Evolutionary conservation across 1,140 invertebrate genomes (phyloP).

Genomic region (Sweltsa coloradensis): DNA sequence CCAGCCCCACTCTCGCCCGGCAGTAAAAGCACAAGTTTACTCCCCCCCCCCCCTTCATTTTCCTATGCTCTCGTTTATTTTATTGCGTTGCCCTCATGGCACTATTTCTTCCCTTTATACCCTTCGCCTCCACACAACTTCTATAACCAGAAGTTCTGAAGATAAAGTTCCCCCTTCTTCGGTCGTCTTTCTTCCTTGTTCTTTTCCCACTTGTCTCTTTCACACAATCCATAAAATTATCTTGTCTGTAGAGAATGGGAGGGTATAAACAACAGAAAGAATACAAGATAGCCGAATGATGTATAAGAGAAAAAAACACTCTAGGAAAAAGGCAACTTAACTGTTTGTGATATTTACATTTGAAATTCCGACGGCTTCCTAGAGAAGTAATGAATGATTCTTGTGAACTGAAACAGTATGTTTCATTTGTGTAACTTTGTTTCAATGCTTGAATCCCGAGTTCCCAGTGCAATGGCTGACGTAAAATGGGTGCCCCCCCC

Average conservation of each 20-base stretch:
- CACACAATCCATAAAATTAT: constrained; percentile 12
- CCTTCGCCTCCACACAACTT: not conserved
- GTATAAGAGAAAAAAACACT: constrained; percentile 5
- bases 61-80: not conserved
- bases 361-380: no score
- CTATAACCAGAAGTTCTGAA: constrained; percentile 9
- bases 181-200: not conserved
- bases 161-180: constrained; percentile 5
- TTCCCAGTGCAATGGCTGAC: no score
- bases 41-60: not conserved
- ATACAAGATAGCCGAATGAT: constrained; percentile 1
- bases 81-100: not conserved
- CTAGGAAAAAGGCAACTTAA: constrained; percentile 1
- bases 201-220: not conserved
- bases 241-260: not conserved
- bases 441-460: no score
- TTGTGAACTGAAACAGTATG: no score
- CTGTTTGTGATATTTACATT: no score
- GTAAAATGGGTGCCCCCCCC: no score
- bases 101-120: constrained; percentile 5
- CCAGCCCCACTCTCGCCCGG: no score
- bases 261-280: no score
- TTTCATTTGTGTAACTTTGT: no score
- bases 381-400: no score
- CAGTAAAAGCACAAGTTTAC: no score